phyloP scores from a whole-genome alignment of 2,888 invertebrate genomes.

The Tipula lateralis region DNA sequence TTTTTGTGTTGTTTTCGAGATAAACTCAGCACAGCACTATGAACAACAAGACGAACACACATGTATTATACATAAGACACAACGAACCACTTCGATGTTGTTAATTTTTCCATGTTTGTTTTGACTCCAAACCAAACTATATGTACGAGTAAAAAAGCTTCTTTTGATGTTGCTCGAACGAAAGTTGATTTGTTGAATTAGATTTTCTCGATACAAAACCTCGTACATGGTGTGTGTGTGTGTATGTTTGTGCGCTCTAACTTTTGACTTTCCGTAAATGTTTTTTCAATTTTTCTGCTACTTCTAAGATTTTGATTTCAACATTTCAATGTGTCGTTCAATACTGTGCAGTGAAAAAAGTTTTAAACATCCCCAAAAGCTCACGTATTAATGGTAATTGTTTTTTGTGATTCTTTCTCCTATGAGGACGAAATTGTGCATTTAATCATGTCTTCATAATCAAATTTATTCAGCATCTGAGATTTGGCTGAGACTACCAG shows the following conservation, averaged over 20 bases:
- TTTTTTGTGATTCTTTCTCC: neutral
- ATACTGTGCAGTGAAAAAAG: neutral
- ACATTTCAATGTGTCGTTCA: neutral
- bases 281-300: neutral
- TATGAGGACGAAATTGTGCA: neutral
- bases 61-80: neutral
- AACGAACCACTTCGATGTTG: neutral
- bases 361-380: neutral
- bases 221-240: neutral
- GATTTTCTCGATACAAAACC: neutral
- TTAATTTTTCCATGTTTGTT: constrained; percentile 16
- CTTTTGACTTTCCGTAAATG: neutral
- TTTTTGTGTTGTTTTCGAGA: neutral
- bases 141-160: neutral
- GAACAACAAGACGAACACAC: too few relatives aligned
- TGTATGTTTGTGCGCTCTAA: neutral
- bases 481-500: too few relatives aligned
- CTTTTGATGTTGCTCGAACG: neutral
- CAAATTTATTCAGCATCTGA: too few relatives aligned
- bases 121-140: neutral
- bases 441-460: neutral
- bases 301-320: neutral
- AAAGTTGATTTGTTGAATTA: constrained; percentile 13
- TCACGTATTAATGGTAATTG: neutral
- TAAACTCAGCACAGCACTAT: neutral